These are phyloP conservation scores for Halcyon badia DNA, from an alignment of 2,797 vertebrate genomes.

Conservation along the genomic window DNA sequence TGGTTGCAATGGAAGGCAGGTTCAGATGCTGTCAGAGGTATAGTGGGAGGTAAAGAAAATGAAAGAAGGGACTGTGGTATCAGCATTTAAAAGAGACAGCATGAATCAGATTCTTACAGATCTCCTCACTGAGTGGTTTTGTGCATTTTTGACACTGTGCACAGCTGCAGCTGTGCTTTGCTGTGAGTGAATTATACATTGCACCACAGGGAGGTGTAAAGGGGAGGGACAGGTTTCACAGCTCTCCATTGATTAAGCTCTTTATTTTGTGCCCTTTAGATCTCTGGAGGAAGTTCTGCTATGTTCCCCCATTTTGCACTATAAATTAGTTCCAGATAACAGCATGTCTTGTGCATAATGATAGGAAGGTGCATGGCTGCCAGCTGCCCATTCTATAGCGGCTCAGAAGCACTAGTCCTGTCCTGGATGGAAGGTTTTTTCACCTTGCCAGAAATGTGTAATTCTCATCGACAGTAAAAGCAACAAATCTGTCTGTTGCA, in stretches of 20 bases:
- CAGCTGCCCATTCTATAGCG: background rate
- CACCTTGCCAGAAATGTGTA: constrained; percentile 17
- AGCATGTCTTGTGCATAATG: background rate
- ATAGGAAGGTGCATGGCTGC: fast-evolving
- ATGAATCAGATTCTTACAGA: constrained; percentile 47
- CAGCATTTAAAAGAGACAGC: constrained; percentile 70
- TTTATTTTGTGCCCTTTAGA: background rate
- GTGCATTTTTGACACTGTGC: constrained; percentile 53
- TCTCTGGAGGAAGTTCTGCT: background rate
- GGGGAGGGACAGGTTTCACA: background rate
- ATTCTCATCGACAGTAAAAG: background rate
- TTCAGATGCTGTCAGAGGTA: background rate
- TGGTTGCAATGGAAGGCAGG: constrained; percentile 3
- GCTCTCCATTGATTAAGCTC: background rate
- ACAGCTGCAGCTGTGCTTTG: constrained; percentile 31
- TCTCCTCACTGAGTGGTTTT: constrained; percentile 25
- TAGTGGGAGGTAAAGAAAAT: constrained; percentile 3
- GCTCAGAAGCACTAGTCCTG: background rate
- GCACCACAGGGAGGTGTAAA: background rate
- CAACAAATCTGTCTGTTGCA: background rate
- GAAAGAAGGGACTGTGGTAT: constrained; percentile 26
- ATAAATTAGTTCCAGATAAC: background rate
- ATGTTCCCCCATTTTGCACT: background rate
- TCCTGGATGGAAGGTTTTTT: background rate
- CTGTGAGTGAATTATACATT: background rate